Evolutionary conservation across 2,797 vertebrate genomes (phyloP).

Genomic region (Lophius americanus): DNA sequence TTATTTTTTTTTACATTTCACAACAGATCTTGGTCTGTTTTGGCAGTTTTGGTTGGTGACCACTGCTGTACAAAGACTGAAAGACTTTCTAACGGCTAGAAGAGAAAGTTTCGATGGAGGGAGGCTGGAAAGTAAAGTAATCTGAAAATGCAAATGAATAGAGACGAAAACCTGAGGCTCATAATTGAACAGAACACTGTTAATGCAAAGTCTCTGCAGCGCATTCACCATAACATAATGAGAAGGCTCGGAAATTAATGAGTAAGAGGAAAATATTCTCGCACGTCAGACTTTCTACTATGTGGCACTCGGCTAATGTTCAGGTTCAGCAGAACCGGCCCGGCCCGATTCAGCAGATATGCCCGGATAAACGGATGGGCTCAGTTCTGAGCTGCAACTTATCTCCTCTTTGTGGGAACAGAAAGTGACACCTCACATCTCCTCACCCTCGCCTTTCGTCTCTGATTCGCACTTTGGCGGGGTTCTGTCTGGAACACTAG

Average conservation of each 20-base stretch:
- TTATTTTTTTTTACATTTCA: too few relatives aligned
- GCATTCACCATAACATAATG: not conserved
- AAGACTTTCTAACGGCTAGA: too few relatives aligned
- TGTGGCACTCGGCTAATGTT: conserved; percentile 28
- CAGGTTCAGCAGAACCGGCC: conserved; percentile 30
- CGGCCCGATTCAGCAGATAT: conserved; percentile 17
- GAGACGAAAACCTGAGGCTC: not conserved
- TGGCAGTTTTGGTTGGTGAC: too few relatives aligned
- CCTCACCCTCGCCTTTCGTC: not conserved
- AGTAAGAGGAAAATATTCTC: conserved; percentile 12
- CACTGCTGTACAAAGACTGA: too few relatives aligned
- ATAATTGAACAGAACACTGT: not conserved
- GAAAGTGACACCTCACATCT: conserved; percentile 15
- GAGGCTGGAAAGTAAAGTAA: not conserved
- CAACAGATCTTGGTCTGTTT: too few relatives aligned
- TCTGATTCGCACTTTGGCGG: not conserved
- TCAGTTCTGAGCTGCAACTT: conserved; percentile 7
- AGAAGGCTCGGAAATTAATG: conserved; percentile 3
- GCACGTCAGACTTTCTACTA: conserved; percentile 19
- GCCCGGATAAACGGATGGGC: conserved; percentile 10
- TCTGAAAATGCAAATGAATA: conserved; percentile 1
- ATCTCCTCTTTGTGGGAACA: conserved; percentile 1
- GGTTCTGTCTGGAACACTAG: not conserved
- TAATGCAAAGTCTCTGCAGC: not conserved
- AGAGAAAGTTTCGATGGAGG: not conserved